A percentile compares a stretch with the other conserved stretches of the same genome.
Conservation (phyloP, 2,888 invertebrate species). For the Priocnemis perturbator region DNA sequence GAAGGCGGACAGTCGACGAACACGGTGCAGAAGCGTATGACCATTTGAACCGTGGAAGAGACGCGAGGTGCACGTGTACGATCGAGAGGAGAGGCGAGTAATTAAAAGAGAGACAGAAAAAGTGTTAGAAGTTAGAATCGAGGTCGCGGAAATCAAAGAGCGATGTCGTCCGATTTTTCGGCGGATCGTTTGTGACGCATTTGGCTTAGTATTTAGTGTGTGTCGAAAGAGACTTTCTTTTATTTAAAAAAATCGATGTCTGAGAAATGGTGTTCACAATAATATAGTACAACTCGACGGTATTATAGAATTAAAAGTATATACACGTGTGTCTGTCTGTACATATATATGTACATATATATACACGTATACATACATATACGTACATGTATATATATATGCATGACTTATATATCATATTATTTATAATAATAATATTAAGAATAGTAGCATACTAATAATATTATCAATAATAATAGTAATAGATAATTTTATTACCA, state of each 20-base stretch:
- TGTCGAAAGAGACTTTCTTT: conserved; percentile 61
- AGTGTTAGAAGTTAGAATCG: neutral
- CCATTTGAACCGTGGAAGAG: neutral
- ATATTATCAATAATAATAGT: conserved; percentile 19
- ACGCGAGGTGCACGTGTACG: conserved; percentile 1
- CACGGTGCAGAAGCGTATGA: no score
- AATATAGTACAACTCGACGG: conserved; percentile 71
- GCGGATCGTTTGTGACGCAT: conserved; percentile 33
- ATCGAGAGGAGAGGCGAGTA: conserved; percentile 4
- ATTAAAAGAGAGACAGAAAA: neutral
- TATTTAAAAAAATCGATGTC: conserved; percentile 73
- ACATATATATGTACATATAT: conserved; percentile 14
- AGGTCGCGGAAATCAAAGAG: conserved; percentile 15
- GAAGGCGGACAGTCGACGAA: no score
- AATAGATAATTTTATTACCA: conserved; percentile 52
- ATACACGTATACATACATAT: conserved; percentile 45
- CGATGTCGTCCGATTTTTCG: neutral
- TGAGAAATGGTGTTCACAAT: conserved; percentile 74
- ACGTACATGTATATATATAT: conserved; percentile 22
- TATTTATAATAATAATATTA: conserved; percentile 50
- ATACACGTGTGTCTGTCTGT: conserved; percentile 32
- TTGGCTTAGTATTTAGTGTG: conserved; percentile 43
- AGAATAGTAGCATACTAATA: conserved; percentile 64
- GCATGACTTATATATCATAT: conserved; percentile 41
- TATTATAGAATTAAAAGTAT: conserved; percentile 63